Conservation (phyloP, 2,797 vertebrate genomes). For the Lepidocolaptes lacrymiger region DNA sequence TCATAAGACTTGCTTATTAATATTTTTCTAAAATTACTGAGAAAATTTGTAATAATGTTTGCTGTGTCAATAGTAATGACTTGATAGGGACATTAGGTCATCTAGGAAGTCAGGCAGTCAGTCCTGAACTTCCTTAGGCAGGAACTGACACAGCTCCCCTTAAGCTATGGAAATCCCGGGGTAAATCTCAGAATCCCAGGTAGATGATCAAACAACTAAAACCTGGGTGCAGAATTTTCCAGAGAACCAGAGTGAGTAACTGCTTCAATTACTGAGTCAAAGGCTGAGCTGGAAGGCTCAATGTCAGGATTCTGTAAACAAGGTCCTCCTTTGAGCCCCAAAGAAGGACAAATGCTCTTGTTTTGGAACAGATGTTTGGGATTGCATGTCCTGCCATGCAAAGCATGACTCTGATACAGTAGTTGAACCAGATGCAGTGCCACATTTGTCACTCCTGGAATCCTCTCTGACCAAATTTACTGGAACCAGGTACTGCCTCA, state of each 20-base stretch:
- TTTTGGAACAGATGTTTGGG: neutral
- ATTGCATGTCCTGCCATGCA: neutral
- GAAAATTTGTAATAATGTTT: neutral
- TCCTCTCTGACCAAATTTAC: neutral
- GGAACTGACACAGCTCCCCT: neutral
- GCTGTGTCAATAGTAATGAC: neutral
- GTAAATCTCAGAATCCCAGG: neutral
- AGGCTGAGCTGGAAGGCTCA: neutral
- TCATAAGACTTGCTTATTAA: neutral
- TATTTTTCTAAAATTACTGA: neutral
- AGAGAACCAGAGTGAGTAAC: neutral
- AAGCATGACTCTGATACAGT: neutral
- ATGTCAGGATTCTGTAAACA: neutral
- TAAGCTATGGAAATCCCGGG: neutral
- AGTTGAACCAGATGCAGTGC: neutral
- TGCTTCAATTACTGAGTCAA: neutral
- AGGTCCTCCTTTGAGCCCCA: neutral
- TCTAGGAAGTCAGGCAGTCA: neutral
- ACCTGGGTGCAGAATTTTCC: neutral
- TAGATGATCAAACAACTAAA: neutral
- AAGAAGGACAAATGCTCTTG: neutral
- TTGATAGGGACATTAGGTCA: neutral
- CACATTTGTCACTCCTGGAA: neutral
- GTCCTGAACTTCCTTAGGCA: neutral
- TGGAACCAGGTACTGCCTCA: neutral